These are phyloP conservation scores for Matsumyia berberina DNA, from an alignment of 2,888 invertebrate species.

Conservation along the genomic window DNA sequence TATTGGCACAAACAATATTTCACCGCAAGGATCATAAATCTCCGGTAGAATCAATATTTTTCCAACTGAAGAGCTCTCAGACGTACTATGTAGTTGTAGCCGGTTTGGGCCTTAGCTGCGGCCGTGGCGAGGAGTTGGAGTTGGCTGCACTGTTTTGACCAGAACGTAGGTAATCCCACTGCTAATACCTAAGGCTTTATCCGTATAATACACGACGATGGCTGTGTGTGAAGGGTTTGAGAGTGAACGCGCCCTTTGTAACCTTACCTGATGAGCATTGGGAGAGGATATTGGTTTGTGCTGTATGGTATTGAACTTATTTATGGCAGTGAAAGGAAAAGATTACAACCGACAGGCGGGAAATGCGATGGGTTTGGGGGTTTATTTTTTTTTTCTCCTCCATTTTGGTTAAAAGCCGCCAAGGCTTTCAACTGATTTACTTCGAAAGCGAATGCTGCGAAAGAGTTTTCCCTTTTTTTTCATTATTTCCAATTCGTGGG, in stretches of 20 bases:
- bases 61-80: constrained; percentile 55
- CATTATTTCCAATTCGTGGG: constrained; percentile 3
- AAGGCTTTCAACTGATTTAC: constrained; percentile 71
- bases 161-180: constrained; percentile 64
- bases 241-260: constrained; percentile 17
- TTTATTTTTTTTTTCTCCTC: constrained; percentile 37
- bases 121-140: too few species aligned
- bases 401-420: constrained; percentile 67
- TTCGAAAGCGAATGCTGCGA: constrained; percentile 45
- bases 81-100: not conserved
- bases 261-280: constrained; percentile 36
- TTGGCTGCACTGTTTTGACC: constrained; percentile 66
- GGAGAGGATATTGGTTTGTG: constrained; percentile 38
- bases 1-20: constrained; percentile 70
- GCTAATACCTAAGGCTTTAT: constrained; percentile 66
- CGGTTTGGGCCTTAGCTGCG: too few species aligned
- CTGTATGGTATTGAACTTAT: constrained; percentile 70
- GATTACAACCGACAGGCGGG: constrained; percentile 54
- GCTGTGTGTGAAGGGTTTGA: constrained; percentile 40
- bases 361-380: constrained; percentile 8
- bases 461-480: constrained; percentile 32
- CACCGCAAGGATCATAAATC: constrained; percentile 75
- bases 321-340: constrained; percentile 70
- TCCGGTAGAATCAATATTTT: constrained; percentile 73
- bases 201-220: constrained; percentile 44